Evolutionary conservation across 2,797 vertebrate species (phyloP), one percentile per base, ranked within the genome.

Genomic region (Amphiprion clarkii): DNA sequence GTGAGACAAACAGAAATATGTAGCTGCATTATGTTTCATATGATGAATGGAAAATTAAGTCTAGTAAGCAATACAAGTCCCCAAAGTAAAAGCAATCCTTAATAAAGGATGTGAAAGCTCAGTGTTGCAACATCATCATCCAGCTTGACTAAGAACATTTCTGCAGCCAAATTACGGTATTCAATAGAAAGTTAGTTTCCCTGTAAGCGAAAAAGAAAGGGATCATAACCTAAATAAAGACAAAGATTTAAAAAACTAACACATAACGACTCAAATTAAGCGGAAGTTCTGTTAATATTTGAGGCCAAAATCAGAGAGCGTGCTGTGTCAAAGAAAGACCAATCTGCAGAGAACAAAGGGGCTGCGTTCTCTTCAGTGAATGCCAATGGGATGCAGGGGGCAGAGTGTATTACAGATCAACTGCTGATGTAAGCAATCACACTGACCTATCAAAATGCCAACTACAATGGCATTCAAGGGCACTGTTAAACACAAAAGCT

Each of bases 361-460:
- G 44, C 58, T 44, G 65, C 27, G 0, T 23, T 82, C n/a, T 17
- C 46, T 39, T 71, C 70, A 56, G 44, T 71, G 74, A 84, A 76
- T 52, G 56, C 55, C 57, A 61, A 64, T 9, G 46, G 63, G 61
- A 80, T 17, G 46, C 75, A 72, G 62, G 12, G 29, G 53, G 55
- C 68, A 76, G 65, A 73, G 63, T 52, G 71, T 67, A 53, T 56
- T 67, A 67, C 67, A 85, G 39, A 75, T 86, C 79, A 56, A 76
- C 76, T 53, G 59, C 74, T 85, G 80, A 79, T 82, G 62, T 52
- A 36, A 71, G 48, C 57, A 36, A 71, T 86, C 72, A 62, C 7
- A 52, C 62, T 80, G 83, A 89, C 84, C 81, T 78, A 85, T 70
- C 21, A 17, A 91, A 86, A 89, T 90, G 77, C 59, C 81, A 88